Percentiles rank a stretch among this genome's conserved stretches.
Conservation (phyloP, 2,113 vertebrate species). For the Dipodomys ordii region DNA sequence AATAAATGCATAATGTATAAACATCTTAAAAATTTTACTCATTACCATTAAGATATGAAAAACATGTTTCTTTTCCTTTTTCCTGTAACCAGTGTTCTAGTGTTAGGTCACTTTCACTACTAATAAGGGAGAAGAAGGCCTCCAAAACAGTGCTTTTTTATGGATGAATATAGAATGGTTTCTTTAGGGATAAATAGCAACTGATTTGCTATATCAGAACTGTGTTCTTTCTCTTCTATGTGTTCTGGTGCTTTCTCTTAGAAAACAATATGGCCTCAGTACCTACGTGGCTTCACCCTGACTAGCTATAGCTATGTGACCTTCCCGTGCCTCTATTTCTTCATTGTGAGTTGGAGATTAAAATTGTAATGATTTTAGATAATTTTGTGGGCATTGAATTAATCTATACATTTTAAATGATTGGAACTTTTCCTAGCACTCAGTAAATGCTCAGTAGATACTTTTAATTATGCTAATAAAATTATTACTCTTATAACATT, state of each 20-base stretch:
- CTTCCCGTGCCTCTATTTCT: neutral
- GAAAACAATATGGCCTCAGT: too few species aligned
- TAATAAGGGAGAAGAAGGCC: neutral
- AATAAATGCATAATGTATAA: too few species aligned
- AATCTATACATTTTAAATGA: slow-evolving; percentile 8
- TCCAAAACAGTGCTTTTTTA: neutral
- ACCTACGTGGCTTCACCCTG: too few species aligned
- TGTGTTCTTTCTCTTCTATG: neutral
- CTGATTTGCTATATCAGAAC: neutral
- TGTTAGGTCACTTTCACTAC: neutral
- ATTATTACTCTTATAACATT: neutral
- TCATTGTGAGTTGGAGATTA: neutral
- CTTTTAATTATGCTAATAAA: slow-evolving; percentile 25
- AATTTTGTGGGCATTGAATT: slow-evolving; percentile 20
- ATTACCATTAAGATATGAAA: neutral
- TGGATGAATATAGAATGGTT: neutral
- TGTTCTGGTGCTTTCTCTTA: neutral
- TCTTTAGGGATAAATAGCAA: neutral
- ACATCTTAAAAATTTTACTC: neutral
- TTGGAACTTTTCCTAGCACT: neutral
- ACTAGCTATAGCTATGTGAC: too few species aligned
- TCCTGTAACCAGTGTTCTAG: neutral
- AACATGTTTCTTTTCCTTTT: neutral
- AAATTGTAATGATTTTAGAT: slow-evolving; percentile 3
- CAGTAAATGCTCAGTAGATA: neutral